Evolutionary conservation across 2,888 invertebrate genomes (phyloP), one percentile per base, ranked within the genome.

Genomic region (Synanthedon tipuliformis): DNA sequence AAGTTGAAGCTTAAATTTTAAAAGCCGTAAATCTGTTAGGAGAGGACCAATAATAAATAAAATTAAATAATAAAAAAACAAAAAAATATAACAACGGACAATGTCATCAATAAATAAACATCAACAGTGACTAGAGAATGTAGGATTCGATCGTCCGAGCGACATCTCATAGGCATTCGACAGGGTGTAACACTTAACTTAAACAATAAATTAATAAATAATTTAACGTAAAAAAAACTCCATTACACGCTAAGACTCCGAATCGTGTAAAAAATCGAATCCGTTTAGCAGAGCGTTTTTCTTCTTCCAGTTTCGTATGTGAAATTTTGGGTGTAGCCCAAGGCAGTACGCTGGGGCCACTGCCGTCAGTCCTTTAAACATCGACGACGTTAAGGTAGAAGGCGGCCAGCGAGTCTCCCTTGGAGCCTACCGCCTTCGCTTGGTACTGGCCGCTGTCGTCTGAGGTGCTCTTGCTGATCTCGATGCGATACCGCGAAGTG

Each of bases 361-460:
- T 63, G 56, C 56, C 56, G 61, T 68, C 75, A 81, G 81, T 72
- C 75, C 68, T 65, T 78, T 80, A 88, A 59, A 75, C 70, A 62
- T 88, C 87, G 61, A 77, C 68, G 58, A 96, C 94, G 86, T 96
- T 96, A 50, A 96, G 89, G 59, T 96, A 95, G 89, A 96, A 96
- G 62, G 96, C 93, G 52, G 94, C 92, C 56, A 92, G 89, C 52
- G 93, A 90, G 82, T 95, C 95, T 60, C 94, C 94, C 83, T 95
- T 95, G 79, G 94, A 94, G 73, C 94, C 94, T 60, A 94, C 92
- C 40, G 94, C 95, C 68, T 94, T 92, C 15, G 95, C 94, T 66
- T 93, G 92, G 79, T 97, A 97, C 80, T 96, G 96, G 48, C 96
- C 96, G 60, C 94, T 90, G 83, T 97, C 96, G 64, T 91, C 91